Conservation (phyloP, 2,888 invertebrate species). For the Drosophila mimetica region DNA sequence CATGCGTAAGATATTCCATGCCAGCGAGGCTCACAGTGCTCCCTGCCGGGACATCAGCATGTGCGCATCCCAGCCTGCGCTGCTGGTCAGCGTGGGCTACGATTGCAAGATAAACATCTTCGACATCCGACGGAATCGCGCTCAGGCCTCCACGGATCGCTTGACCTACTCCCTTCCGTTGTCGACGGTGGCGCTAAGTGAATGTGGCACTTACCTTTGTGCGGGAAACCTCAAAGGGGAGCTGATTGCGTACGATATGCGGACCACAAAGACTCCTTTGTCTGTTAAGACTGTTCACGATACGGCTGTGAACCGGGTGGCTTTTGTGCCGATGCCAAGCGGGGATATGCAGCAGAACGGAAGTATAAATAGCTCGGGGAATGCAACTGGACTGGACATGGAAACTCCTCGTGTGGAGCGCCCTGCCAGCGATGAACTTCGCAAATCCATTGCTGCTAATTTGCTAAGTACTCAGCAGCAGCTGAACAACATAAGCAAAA, state of each 20-base stretch:
- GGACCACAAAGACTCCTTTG: conserved; percentile 76
- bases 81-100: conserved; percentile 83
- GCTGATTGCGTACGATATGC: conserved; percentile 82
- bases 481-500: conserved; percentile 16
- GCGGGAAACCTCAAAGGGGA: conserved; percentile 84
- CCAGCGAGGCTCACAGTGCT: conserved; percentile 79
- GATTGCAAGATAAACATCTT: conserved; percentile 83
- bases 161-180: conserved; percentile 79
- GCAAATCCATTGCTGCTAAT: conserved; percentile 66
- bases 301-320: conserved; percentile 75
- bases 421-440: conserved; percentile 53
- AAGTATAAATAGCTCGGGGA: conserved; percentile 65
- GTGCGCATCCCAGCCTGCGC: conserved; percentile 75
- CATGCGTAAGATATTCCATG: conserved; percentile 77
- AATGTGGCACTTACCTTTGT: conserved; percentile 83
- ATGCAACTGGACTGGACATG: conserved; percentile 39
- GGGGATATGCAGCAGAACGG: conserved; percentile 57
- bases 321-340: conserved; percentile 76
- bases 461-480: conserved; percentile 38
- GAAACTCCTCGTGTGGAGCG: conserved; percentile 39
- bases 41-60: conserved; percentile 83
- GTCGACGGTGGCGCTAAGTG: conserved; percentile 81
- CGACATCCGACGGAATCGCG: conserved; percentile 80
- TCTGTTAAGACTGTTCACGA: conserved; percentile 77
- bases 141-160: conserved; percentile 65